These are phyloP conservation scores for Conops quadrifasciatus DNA, from an alignment of 2,888 invertebrate species.

Conservation along the genomic window DNA sequence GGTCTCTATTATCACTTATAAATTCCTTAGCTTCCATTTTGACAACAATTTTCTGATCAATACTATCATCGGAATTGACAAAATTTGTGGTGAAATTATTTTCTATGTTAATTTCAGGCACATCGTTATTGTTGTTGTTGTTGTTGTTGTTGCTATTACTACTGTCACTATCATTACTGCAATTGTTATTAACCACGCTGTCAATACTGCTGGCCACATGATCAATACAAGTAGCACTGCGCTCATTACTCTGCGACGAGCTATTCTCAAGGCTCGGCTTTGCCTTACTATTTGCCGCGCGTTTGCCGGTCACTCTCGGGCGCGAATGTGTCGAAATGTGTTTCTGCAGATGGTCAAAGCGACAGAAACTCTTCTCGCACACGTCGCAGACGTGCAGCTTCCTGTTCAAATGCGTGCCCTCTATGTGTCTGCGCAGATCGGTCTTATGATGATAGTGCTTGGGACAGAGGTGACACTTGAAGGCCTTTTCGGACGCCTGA, in stretches of 20 bases:
- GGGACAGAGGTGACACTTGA: constrained; percentile 84
- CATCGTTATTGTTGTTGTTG: neutral
- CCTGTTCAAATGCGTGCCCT: constrained; percentile 81
- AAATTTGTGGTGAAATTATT: neutral
- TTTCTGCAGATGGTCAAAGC: constrained; percentile 91
- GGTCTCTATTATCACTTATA: constrained; percentile 4
- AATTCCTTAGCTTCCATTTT: constrained; percentile 14
- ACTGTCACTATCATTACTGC: constrained; percentile 17
- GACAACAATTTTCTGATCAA: neutral
- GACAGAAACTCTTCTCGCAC: constrained; percentile 87
- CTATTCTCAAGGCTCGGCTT: constrained; percentile 21
- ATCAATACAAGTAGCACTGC: neutral
- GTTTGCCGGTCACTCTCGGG: constrained; percentile 54
- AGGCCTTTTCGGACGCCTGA: constrained; percentile 79
- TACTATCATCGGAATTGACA: neutral
- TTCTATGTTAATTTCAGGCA: neutral
- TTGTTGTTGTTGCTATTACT: constrained; percentile 41
- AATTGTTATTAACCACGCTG: constrained; percentile 35
- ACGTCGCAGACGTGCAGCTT: constrained; percentile 83
- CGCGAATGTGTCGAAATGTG: constrained; percentile 80
- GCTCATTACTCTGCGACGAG: neutral
- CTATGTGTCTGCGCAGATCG: constrained; percentile 85
- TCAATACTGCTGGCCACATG: constrained; percentile 29
- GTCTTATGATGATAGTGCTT: constrained; percentile 93
- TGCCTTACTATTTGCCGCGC: constrained; percentile 34